Percentiles rank a stretch among this genome's conserved stretches.
These are phyloP conservation scores for Agelastica alni DNA, from an alignment of 2,888 invertebrate genomes.

Conservation along the genomic window DNA sequence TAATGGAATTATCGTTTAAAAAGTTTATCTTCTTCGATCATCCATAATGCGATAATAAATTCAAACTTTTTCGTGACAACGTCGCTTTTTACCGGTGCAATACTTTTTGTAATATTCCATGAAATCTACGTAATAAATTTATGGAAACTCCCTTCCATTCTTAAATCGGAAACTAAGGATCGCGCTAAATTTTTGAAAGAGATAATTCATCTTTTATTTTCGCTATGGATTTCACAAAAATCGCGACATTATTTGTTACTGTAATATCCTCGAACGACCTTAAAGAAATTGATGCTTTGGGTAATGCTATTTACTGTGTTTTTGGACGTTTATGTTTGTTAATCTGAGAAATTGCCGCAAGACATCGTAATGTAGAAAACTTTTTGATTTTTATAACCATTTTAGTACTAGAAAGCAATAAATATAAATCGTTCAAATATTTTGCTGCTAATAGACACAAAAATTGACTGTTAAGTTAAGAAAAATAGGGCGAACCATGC, in stretches of 20 bases:
- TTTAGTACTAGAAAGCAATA: too few species aligned
- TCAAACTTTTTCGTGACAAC: constrained; percentile 12
- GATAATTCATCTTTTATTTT: constrained; percentile 15
- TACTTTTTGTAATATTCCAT: constrained; percentile 12
- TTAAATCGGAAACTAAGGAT: constrained; percentile 8
- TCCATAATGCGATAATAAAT: constrained; percentile 21
- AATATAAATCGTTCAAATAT: too few species aligned
- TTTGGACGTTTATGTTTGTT: not conserved
- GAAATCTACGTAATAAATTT: constrained; percentile 23
- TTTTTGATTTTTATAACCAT: not conserved
- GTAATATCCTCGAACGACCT: not conserved
- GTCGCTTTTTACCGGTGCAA: too few species aligned
- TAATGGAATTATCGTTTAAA: constrained; percentile 7
- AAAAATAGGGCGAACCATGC: too few species aligned
- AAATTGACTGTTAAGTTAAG: too few species aligned
- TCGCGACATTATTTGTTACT: not conserved
- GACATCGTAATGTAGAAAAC: not conserved
- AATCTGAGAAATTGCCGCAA: not conserved
- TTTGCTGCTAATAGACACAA: too few species aligned
- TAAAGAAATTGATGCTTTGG: not conserved
- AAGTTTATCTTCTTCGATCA: constrained; percentile 13
- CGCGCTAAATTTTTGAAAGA: not conserved
- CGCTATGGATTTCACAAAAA: not conserved
- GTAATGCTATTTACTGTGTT: not conserved
- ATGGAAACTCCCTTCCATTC: constrained; percentile 11